Evolutionary conservation across 2,797 vertebrate genomes (phyloP).

Genomic region (Fratercula arctica): DNA sequence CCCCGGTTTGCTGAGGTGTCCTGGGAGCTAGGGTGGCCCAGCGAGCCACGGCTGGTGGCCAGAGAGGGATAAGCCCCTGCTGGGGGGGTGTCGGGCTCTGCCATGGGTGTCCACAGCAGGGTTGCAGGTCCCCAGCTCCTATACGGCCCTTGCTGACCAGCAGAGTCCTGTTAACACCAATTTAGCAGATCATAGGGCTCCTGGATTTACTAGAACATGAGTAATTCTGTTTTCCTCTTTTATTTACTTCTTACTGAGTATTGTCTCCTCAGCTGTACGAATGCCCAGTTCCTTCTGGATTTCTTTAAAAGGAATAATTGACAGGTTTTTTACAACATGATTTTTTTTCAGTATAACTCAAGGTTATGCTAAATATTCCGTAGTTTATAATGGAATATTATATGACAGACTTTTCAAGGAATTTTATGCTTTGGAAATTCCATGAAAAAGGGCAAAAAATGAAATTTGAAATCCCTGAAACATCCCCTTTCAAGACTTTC

Average conservation of each 20-base stretch:
- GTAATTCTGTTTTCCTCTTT: not conserved
- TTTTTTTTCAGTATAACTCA: not conserved
- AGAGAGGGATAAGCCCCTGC: not conserved
- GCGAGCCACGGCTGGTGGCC: not conserved
- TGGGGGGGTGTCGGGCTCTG: too few species aligned
- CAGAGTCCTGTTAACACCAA: not conserved
- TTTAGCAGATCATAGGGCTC: not conserved
- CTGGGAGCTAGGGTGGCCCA: not conserved
- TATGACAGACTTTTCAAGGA: not conserved
- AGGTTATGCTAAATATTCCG: not conserved
- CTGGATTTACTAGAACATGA: not conserved
- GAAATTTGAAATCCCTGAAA: not conserved
- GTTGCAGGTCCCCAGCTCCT: accelerated
- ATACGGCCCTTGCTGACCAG: not conserved
- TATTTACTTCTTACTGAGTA: not conserved
- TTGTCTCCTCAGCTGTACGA: not conserved
- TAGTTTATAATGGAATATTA: not conserved
- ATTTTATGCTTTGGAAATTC: not conserved
- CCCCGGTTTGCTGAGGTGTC: not conserved
- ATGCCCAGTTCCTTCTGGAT: not conserved
- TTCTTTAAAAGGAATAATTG: not conserved
- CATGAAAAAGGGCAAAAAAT: not conserved
- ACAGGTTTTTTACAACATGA: not conserved
- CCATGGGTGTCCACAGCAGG: not conserved
- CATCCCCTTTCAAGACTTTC: not conserved